These are phyloP conservation scores for Rhodeus uyekii DNA, from an alignment of 2,797 vertebrate species.

Conservation along the genomic window DNA sequence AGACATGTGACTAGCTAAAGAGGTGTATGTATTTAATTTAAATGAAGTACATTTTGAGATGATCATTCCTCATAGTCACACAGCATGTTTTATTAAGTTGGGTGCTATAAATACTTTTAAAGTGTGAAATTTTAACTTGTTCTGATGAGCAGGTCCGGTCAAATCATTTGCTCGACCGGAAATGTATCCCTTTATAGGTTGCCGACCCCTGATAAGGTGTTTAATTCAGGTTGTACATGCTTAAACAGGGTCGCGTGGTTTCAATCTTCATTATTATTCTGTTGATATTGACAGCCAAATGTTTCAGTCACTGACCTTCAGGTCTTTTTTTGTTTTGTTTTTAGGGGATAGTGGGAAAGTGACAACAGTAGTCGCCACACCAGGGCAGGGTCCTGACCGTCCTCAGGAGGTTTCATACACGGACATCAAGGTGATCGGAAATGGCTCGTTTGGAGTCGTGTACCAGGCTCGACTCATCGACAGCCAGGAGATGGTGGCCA, in stretches of 20 bases:
- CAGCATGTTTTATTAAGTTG: too few species aligned
- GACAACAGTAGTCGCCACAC: slow-evolving; percentile 91
- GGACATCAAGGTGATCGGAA: slow-evolving; percentile 93
- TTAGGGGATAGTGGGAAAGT: slow-evolving; percentile 90
- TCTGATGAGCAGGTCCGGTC: too few species aligned
- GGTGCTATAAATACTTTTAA: too few species aligned
- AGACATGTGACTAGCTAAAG: too few species aligned
- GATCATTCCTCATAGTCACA: too few species aligned
- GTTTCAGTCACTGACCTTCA: background rate
- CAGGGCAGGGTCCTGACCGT: slow-evolving; percentile 88
- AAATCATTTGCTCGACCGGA: too few species aligned
- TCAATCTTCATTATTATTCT: background rate
- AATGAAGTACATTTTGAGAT: too few species aligned
- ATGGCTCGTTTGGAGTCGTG: slow-evolving; percentile 92
- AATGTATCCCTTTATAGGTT: background rate
- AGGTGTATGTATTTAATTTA: too few species aligned
- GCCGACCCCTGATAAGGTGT: background rate
- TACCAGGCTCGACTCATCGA: slow-evolving; percentile 91
- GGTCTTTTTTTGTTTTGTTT: background rate
- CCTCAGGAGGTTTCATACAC: slow-evolving; percentile 95
- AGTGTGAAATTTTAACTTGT: too few species aligned
- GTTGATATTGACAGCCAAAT: background rate
- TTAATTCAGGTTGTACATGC: background rate
- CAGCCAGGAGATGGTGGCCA: slow-evolving; percentile 91
- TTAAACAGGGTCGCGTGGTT: too few species aligned